These are phyloP conservation scores for Ataeniobius toweri DNA, from an alignment of 2,797 vertebrate genomes.

Conservation along the genomic window DNA sequence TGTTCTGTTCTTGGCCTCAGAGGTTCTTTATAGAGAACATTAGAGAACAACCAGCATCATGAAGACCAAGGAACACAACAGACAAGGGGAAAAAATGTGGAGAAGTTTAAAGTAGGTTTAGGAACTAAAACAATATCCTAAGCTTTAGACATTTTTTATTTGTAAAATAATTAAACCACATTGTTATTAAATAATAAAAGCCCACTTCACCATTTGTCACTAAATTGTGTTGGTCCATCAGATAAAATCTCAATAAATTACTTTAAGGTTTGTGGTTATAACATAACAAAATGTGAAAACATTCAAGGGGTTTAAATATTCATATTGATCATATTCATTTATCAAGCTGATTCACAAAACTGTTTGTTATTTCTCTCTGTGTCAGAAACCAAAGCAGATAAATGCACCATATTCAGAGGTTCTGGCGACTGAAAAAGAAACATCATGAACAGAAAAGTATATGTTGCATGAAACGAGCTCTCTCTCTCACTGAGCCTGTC, in stretches of 20 bases:
- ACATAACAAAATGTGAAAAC: background rate
- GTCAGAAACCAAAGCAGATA: background rate
- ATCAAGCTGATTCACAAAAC: background rate
- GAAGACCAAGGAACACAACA: background rate
- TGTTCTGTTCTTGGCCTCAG: too few relatives aligned
- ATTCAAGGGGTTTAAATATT: background rate
- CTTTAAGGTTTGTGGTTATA: background rate
- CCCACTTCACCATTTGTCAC: background rate
- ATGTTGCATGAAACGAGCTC: background rate
- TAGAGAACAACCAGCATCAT: background rate
- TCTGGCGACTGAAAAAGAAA: background rate
- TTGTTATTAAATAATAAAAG: background rate
- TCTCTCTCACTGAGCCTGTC: background rate
- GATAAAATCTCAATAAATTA: background rate
- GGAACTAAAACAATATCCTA: background rate
- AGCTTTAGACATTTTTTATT: background rate
- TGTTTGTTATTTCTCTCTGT: background rate
- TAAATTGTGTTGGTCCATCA: background rate
- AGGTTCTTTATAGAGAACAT: background rate
- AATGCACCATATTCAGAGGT: background rate
- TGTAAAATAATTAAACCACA: background rate
- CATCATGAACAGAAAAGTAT: background rate
- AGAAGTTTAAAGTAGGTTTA: background rate
- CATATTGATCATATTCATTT: background rate
- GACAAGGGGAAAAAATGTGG: background rate